phyloP scores from a whole-genome alignment of 2,888 invertebrate species.

The Caenorhabditis sp. region DNA sequence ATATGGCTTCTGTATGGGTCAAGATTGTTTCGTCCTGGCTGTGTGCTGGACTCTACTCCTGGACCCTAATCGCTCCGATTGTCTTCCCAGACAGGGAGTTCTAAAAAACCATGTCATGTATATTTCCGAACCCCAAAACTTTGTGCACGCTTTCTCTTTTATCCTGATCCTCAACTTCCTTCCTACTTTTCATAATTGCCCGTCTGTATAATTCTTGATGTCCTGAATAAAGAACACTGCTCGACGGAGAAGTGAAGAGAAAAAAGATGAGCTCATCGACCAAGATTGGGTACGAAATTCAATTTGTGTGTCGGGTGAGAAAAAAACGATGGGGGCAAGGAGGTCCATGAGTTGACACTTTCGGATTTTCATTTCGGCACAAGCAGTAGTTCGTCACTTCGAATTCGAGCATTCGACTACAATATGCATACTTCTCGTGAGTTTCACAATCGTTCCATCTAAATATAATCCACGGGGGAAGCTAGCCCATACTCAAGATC shows the following conservation, averaged over 20 bases:
- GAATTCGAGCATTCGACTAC: not conserved
- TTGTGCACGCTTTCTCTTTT: slow-evolving; percentile 30
- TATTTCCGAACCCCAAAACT: not conserved
- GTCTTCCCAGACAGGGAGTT: slow-evolving; percentile 93
- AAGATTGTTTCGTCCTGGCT: slow-evolving; percentile 95
- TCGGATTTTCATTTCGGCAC: slow-evolving; percentile 8
- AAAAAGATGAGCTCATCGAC: slow-evolving; percentile 33
- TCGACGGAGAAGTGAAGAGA: not conserved
- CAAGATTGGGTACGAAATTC: slow-evolving; percentile 39
- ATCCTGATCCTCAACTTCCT: slow-evolving; percentile 25
- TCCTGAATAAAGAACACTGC: slow-evolving; percentile 9
- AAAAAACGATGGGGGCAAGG: slow-evolving; percentile 13
- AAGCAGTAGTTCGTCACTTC: not conserved
- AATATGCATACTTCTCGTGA: slow-evolving; percentile 42
- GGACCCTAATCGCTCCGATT: slow-evolving; percentile 96
- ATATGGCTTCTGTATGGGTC: slow-evolving; percentile 97
- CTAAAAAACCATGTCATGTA: slow-evolving; percentile 69
- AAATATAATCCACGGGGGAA: no score
- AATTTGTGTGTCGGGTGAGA: slow-evolving; percentile 17
- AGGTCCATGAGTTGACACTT: slow-evolving; percentile 46
- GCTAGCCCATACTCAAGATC: no score
- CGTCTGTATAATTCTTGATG: slow-evolving; percentile 30
- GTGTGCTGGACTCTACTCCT: slow-evolving; percentile 92
- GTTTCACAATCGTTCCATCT: slow-evolving; percentile 12
- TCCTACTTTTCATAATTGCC: not conserved